Percentiles rank a stretch among this genome's conserved stretches.
Conservation (phyloP, 2,113 vertebrate species). For the Gulo gulo region DNA sequence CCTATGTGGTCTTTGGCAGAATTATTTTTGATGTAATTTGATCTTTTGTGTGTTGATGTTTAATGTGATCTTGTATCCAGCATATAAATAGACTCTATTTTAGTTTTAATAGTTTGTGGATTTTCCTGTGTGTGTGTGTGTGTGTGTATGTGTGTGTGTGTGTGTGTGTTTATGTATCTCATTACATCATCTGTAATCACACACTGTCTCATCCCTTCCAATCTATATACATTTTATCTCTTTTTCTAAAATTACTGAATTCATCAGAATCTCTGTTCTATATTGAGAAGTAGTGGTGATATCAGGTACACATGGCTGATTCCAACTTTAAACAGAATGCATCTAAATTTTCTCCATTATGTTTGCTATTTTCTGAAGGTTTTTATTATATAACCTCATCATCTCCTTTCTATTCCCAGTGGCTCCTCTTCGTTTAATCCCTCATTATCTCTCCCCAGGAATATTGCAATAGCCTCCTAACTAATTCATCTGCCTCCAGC, state of each 20-base stretch:
- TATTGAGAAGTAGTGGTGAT: background rate
- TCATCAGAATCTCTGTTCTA: background rate
- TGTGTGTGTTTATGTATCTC: background rate
- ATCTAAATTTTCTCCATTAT: conserved; percentile 30
- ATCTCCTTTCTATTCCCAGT: conserved; percentile 57
- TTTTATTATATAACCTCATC: conserved; percentile 56
- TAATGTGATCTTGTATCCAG: background rate
- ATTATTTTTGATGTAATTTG: background rate
- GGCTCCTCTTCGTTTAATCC: conserved; percentile 51
- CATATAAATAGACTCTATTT: background rate
- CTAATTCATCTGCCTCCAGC: conserved; percentile 50
- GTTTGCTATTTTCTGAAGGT: conserved; percentile 7
- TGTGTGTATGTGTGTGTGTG: background rate
- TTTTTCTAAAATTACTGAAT: conserved; percentile 34
- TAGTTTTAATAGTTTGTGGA: background rate
- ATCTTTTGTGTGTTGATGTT: background rate
- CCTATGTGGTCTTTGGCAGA: background rate
- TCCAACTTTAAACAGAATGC: conserved; percentile 15
- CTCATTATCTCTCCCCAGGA: conserved; percentile 60
- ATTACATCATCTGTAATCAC: background rate
- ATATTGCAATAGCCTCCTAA: conserved; percentile 38
- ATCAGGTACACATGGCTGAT: background rate
- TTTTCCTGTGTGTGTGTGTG: background rate
- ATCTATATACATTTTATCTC: background rate
- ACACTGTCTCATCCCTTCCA: background rate